Evolutionary conservation across 1,140 invertebrate species (phyloP), one percentile per base, ranked within the genome.

Genomic region (Formica selysi): DNA sequence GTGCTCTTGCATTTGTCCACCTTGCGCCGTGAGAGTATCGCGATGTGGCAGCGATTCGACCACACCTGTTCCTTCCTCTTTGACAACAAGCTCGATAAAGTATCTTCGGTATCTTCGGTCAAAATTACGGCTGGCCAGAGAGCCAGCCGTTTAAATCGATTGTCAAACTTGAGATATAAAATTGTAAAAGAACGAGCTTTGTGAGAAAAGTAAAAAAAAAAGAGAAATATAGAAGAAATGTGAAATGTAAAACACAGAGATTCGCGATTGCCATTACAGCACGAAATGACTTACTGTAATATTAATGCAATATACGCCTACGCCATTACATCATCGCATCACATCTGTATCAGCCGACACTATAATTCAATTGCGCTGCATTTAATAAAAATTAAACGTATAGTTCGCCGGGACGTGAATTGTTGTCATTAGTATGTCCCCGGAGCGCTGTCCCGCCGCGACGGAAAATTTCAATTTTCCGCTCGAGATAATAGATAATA

Each of bases 381-480:
- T 83, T 83, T 85, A 85, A 85, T 85, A 85, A 73, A 83, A 73
- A 87, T 65, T n/a, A 74, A 61, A 68, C 74, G 13, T 62, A 41
- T 79, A 76, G 70, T 88, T 90, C 68, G 80, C 80, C 70, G 87
- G 68, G 86, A 76, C 57, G 84, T 57, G 88, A 81, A 89, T 86
- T 81, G 73, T 85, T 70, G 83, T 86, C 76, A 89, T 89, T 89
- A 86, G 76, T 83, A 86, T 76, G 87, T 76, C 62, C 57, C 87
- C 64, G 38, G 71, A 81, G 79, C 76, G 84, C 87, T 29, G 41
- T 48, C 61, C 71, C 78, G 57, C 57, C 65, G 61, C 71, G 70
- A 87, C 73, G 85, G 87, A 89, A 90, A 90, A 87, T 90, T 90
- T 89, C 85, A 90, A 90, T 90, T 90, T 90, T 90, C 89, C 87